These are phyloP conservation scores for Anolis carolinensis DNA, from an alignment of 2,113 vertebrate genomes.

Conservation along the genomic window DNA sequence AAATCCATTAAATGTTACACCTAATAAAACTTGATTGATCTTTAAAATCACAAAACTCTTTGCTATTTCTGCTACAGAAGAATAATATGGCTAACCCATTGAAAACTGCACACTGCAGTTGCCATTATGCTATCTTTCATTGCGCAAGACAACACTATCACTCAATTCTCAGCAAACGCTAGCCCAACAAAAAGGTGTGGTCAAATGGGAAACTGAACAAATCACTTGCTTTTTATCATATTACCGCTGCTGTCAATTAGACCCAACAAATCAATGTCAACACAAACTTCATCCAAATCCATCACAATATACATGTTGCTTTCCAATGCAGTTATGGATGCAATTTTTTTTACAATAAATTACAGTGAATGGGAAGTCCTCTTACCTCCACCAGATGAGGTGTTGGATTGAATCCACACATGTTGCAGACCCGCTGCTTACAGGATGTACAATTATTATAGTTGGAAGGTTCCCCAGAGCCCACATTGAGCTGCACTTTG, in stretches of 20 bases:
- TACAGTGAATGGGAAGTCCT: neutral
- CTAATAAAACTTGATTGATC: no score
- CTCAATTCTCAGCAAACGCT: neutral
- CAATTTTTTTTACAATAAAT: neutral
- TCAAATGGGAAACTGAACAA: neutral
- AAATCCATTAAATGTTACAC: no score
- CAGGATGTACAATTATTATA: constrained; percentile 96
- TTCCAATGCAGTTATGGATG: neutral
- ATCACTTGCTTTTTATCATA: neutral
- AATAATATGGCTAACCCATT: no score
- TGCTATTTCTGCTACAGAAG: no score
- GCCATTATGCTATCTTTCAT: no score
- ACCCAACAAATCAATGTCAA: neutral
- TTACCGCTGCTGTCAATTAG: neutral
- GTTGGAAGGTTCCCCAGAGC: constrained; percentile 84
- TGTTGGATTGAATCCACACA: constrained; percentile 97
- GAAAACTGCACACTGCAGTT: no score
- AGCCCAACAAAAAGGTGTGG: neutral
- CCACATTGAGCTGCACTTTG: constrained; percentile 91
- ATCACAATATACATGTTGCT: neutral
- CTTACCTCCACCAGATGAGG: constrained; percentile 94
- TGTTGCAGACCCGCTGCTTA: constrained; percentile 93
- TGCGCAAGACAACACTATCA: neutral
- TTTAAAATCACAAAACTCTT: no score
- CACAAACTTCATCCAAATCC: neutral